Evolutionary conservation across 2,797 vertebrate species (phyloP), one percentile per base, ranked within the genome.

Genomic region (Rhodeus uyekii): DNA sequence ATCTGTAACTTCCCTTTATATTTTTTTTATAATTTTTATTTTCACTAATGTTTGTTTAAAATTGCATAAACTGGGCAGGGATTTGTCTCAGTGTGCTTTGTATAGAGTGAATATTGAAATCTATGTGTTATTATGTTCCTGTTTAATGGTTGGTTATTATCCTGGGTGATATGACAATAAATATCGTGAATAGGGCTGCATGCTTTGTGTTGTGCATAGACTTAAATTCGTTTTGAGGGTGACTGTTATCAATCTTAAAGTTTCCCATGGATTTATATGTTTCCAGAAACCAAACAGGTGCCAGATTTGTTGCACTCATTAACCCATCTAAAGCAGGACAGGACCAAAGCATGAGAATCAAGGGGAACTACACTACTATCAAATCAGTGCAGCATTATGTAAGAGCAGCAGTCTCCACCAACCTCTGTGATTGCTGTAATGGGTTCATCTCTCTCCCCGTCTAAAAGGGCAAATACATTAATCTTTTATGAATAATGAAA

Each of bases 401-500:
- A 84, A 84, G 39, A 39, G 39, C 32, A 58, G 53, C n/a, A 36
- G 29, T 73, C 29, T 63, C 50, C 18, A 76, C 19, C n/a, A 8
- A 82, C 39, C 32, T 55, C n/a, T n/a, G 24, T n/a, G 10, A 46
- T n/a, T 58, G 2, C 36, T 76, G 12, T 65, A 48, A 48, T 64
- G 42, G 29, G 24, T 34, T 36, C 27, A n/a, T 61, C 44, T 55
- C 7, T 55, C 29, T 72, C 24, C 48, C 19, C 32, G 22, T 29
- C 64, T 50, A n/a, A 61, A 16, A 76, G 16, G 4, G 22, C 38
- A 24, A 36, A 53, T 53, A 19, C 22, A 78, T 53, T 38, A 1
- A 78, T 19, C 27, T n/a, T 36, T 67, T 8, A 78, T 78, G 18
- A 68, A 67, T 78, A 67, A 65, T 68, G 29, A 7, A 78, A 68